Percentiles rank a stretch among this genome's conserved stretches.
Conservation (phyloP, 1,140 invertebrate species). For the Papilio xuthus region DNA sequence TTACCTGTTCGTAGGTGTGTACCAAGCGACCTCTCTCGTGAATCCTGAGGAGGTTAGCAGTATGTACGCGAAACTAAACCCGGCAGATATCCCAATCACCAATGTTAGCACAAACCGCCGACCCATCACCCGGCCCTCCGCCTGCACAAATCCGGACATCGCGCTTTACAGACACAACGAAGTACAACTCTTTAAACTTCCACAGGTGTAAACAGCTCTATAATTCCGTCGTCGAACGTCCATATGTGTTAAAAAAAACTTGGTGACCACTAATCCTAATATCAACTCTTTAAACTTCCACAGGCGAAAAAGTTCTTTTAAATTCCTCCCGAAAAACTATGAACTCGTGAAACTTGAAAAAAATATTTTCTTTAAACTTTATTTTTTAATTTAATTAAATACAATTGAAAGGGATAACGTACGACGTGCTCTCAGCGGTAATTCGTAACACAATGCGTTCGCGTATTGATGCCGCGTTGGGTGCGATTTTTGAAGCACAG, state of each 20-base stretch:
- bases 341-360: neutral
- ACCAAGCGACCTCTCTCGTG: constrained; percentile 64
- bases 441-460: constrained; percentile 10
- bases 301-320: neutral
- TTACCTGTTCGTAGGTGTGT: constrained; percentile 67
- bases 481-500: neutral
- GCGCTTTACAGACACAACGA: constrained; percentile 17
- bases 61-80: constrained; percentile 81
- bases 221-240: neutral
- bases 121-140: constrained; percentile 76
- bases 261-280: no score
- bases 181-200: neutral
- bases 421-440: neutral
- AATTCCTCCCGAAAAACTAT: neutral
- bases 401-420: neutral
- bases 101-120: constrained; percentile 79
- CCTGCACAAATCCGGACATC: constrained; percentile 67
- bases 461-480: neutral
- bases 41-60: constrained; percentile 76
- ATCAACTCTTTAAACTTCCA: neutral
- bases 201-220: neutral
- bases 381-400: neutral
- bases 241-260: neutral
- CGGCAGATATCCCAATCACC: constrained; percentile 78
- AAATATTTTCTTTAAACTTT: neutral